Evolutionary conservation across 2,888 invertebrate species (phyloP), one percentile per base, ranked within the genome.

Genomic region (Rhamnusium bicolor): DNA sequence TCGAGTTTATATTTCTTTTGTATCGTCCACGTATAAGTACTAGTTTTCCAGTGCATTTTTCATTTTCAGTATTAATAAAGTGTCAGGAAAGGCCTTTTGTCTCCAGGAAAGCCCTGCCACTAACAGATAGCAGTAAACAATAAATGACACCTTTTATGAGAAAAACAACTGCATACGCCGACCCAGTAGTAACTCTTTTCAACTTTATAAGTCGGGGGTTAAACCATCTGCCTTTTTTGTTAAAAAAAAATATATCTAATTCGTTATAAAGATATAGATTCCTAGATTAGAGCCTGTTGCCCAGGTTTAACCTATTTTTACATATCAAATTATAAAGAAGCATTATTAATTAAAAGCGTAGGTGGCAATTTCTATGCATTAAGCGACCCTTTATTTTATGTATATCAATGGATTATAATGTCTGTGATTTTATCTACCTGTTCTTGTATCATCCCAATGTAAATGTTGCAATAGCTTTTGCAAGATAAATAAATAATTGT

Each of bases 11-110:
- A 40, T 40, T 40, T 40, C 40, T 2, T 40, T 12, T 10, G 40
- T 10, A 12, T 40, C 40, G 40, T 12, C 40, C 40, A n/a, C 40
- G 40, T 40, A n/a, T 40, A 40, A 40, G n/a, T 40, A 40, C n/a
- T n/a, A 12, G n/a, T 40, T n/a, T 10, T n/a, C 12, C 40, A 4
- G 40, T 53, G 21, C 53, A 53, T 24, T 21, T 19, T 53, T 53
- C 53, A 53, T 53, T 53, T 53, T 19, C 53, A 24, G 53, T 53
- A 21, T 53, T 53, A 53, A 53, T 53, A 53, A 53, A 53, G 53
- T 53, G 53, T 40, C 40, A 40, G n/a, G 40, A n/a, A 40, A 40
- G n/a, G n/a, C 40, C 53, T 53, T 53, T 53, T 19, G 19, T 53
- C 24, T 19, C 53, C 12, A 2, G 12, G 24, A 53, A n/a, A 21